Evolutionary conservation across 2,888 invertebrate genomes (phyloP), one percentile per base, ranked within the genome.

Genomic region (Panzeria rudis): DNA sequence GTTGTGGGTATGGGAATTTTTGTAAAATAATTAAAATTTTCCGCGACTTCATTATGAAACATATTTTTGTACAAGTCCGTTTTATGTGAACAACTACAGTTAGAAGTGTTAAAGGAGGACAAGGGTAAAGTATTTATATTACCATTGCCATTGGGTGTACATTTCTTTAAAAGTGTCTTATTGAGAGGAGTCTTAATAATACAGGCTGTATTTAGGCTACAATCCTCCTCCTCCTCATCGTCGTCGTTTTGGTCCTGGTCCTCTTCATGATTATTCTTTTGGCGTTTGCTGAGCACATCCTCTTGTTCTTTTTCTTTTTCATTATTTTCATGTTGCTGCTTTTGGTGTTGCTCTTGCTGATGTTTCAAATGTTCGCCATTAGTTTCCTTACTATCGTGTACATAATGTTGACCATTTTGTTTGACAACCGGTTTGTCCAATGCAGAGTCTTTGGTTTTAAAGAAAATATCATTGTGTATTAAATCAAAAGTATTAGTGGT

Each of bases 111-210:
- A 23, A 71, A 38, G 47, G 32, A 38, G 47, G 32, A 72, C 23
- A 88, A 76, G 87, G 87, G 32, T 52, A 75, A 61, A 17, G 44
- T 35, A 23, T 56, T 76, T 23, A 76, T 13, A 62, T 83, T 85
- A 64, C 85, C 85, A 82, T 85, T 86, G 87, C 82, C 83, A 89
- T 87, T 89, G 81, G 83, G 87, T 86, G 86, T 89, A 73, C 91
- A 90, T 87, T 91, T 91, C 84, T 90, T 90, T 15, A 91, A 87
- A 69, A 91, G 82, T 61, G 91, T 91, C 79, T 90, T 91, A 56
- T 87, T 91, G 11, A 90, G 84, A 68, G 91, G 91, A 44, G 89
- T 89, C 80, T 90, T 91, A 54, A 90, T 91, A 59, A 91, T 91
- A 50, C 87, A 86, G 54, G 88, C 87, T 13, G 88, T 87, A 80